phyloP scores from a whole-genome alignment of 1,140 invertebrate genomes.

The Nasonia longicornis region DNA sequence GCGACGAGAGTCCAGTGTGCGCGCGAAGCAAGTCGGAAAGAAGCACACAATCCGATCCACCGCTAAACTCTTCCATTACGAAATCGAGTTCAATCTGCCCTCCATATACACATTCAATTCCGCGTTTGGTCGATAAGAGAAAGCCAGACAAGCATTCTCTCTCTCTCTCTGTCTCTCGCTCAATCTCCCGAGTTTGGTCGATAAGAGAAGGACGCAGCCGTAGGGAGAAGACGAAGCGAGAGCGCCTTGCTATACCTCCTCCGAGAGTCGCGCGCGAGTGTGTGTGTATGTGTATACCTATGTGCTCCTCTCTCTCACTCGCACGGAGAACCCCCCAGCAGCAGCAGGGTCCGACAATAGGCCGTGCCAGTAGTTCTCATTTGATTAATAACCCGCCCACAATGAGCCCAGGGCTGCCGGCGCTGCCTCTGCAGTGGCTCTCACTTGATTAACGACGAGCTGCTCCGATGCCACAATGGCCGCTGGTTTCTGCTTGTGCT shows the following conservation, averaged over 20 bases:
- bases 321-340: not conserved
- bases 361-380: conserved; percentile 63
- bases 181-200: conserved; percentile 6
- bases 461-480: conserved; percentile 50
- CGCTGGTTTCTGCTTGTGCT: not conserved
- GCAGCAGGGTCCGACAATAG: conserved; percentile 54
- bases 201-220: conserved; percentile 1
- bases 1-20: not conserved
- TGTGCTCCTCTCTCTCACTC: not conserved
- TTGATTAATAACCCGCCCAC: conserved; percentile 66
- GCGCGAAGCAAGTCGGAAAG: not conserved
- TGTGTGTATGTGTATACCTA: not conserved
- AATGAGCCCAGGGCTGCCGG: conserved; percentile 49
- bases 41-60: not conserved
- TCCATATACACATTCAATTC: not conserved
- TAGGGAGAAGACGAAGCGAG: conserved; percentile 2
- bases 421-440: conserved; percentile 58
- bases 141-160: not conserved
- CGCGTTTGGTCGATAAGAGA: conserved; percentile 16
- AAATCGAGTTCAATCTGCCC: not conserved
- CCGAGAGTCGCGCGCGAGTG: not conserved
- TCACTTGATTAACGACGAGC: conserved; percentile 61
- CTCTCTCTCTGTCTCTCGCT: not conserved
- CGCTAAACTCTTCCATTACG: not conserved
- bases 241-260: not conserved